phyloP scores from a whole-genome alignment of 92 coral and sea anemone genomes.

The Actinernus sp. region DNA sequence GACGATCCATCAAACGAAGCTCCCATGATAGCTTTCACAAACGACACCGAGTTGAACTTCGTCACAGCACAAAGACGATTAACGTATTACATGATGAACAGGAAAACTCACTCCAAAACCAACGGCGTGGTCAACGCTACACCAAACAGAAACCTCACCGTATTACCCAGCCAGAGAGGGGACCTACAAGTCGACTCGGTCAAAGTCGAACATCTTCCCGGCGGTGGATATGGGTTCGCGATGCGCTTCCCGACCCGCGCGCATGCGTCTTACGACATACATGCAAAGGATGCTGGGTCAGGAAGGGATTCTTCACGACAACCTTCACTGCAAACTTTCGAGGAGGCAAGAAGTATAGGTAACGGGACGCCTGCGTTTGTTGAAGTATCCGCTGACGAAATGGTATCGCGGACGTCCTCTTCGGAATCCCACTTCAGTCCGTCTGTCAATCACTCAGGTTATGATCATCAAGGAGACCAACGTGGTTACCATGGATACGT shows the following conservation, averaged over 20 bases:
- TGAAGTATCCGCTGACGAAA: conserved; percentile 10
- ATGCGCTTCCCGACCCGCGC: conserved; percentile 73
- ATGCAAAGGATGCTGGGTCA: neutral
- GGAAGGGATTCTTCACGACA: neutral
- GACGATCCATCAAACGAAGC: no score
- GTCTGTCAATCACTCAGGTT: neutral
- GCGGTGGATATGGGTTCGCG: conserved; percentile 88
- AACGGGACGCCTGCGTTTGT: conserved; percentile 34
- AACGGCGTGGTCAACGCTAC: neutral
- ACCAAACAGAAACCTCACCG: conserved; percentile 28
- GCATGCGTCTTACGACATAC: neutral
- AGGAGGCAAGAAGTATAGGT: conserved; percentile 51
- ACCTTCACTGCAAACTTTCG: conserved; percentile 62
- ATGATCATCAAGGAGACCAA: neutral
- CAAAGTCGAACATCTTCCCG: conserved; percentile 74
- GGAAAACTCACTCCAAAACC: conserved; percentile 3
- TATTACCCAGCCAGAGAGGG: conserved; percentile 11
- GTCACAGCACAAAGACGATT: conserved; percentile 87
- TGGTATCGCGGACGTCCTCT: neutral
- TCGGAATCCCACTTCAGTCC: neutral
- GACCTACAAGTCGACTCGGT: conserved; percentile 67
- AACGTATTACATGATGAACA: conserved; percentile 86
- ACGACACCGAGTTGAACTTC: conserved; percentile 77
- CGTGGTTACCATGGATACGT: neutral
- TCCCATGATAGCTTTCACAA: conserved; percentile 72